Evolutionary conservation across 2,113 vertebrate genomes (phyloP).

Genomic region (Myxocyprinus asiaticus): DNA sequence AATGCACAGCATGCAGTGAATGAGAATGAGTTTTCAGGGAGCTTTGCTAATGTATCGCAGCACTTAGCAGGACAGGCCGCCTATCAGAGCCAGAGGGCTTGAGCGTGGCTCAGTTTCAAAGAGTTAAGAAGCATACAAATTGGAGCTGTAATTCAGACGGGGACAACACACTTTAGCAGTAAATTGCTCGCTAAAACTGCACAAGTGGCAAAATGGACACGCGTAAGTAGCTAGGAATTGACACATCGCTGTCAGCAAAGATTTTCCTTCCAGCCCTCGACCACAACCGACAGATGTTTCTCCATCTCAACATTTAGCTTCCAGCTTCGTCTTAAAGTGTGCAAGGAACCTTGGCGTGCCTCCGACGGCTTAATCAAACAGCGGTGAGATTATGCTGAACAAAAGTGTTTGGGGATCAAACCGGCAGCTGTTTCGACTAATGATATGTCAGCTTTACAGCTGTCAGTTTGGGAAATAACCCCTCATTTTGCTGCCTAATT

Average conservation of each 20-base stretch:
- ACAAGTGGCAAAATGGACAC: conserved; percentile 56
- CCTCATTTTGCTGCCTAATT: neutral
- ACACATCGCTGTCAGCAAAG: conserved; percentile 37
- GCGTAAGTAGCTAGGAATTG: conserved; percentile 54
- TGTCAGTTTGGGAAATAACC: conserved; percentile 33
- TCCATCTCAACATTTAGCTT: conserved; percentile 53
- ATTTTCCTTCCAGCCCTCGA: conserved; percentile 27
- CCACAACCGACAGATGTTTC: conserved; percentile 55
- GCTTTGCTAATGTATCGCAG: conserved; percentile 12
- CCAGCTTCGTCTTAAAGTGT: conserved; percentile 49
- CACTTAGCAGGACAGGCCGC: neutral
- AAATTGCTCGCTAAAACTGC: conserved; percentile 57
- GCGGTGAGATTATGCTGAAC: conserved; percentile 45
- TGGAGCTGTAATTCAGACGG: conserved; percentile 28
- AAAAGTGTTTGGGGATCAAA: conserved; percentile 40
- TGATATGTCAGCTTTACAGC: conserved; percentile 42
- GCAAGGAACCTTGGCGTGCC: conserved; percentile 33
- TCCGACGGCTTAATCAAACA: conserved; percentile 47
- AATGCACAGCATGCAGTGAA: neutral
- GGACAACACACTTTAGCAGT: conserved; percentile 52
- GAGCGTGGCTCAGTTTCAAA: conserved; percentile 26
- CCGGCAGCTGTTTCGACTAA: conserved; percentile 47
- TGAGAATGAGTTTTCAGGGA: neutral
- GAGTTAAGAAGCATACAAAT: conserved; percentile 43
- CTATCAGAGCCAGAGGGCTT: conserved; percentile 21